These are phyloP conservation scores for Pocillopora grandis DNA, from an alignment of 92 coral and sea anemone species.

Conservation along the genomic window DNA sequence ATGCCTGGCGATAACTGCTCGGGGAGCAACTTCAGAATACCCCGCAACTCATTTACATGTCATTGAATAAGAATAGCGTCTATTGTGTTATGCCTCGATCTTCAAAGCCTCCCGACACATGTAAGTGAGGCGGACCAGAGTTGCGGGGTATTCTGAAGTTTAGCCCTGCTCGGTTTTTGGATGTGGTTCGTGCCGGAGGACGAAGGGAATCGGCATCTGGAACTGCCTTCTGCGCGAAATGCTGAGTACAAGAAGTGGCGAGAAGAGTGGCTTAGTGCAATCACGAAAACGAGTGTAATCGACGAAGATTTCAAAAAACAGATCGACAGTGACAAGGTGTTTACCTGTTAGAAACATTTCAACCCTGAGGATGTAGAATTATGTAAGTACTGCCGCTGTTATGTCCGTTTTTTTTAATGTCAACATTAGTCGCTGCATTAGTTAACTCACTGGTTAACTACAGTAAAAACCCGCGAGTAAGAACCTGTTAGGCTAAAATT, in stretches of 20 bases:
- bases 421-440: not conserved
- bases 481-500: too few relatives aligned
- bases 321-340: constrained; percentile 36
- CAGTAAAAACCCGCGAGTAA: too few relatives aligned
- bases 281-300: constrained; percentile 40
- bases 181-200: constrained; percentile 46
- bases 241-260: constrained; percentile 48
- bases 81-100: too few relatives aligned
- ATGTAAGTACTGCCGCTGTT: constrained; percentile 32
- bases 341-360: not conserved
- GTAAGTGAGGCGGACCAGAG: too few relatives aligned
- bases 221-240: constrained; percentile 43
- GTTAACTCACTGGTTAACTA: not conserved
- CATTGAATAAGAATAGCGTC: too few relatives aligned
- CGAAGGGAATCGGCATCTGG: constrained; percentile 44
- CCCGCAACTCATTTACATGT: too few relatives aligned
- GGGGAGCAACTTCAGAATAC: too few relatives aligned
- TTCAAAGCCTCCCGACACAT: too few relatives aligned
- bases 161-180: too few relatives aligned
- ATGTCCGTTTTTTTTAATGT: not conserved
- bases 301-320: constrained; percentile 48
- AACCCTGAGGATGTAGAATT: constrained; percentile 43
- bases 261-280: constrained; percentile 42
- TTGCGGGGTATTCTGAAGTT: too few relatives aligned
- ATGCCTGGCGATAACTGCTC: constrained; percentile 53